Conservation (phyloP, 2,113 vertebrate genomes). For the Crocuta crocuta region DNA sequence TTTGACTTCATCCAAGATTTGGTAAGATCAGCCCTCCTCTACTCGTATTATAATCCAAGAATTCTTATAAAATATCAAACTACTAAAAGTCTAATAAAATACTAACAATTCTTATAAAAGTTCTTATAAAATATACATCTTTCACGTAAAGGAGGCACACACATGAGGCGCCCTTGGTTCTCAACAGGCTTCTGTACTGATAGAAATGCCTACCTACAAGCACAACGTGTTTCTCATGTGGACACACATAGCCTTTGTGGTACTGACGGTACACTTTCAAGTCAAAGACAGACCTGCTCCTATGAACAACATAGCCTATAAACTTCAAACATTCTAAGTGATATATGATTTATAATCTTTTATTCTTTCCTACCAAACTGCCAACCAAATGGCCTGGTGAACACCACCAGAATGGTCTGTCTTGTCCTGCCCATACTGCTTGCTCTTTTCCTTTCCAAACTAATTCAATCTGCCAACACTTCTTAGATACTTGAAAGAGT, state of each 20-base stretch:
- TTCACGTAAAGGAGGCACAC: background rate
- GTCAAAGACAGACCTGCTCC: background rate
- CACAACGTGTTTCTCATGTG: background rate
- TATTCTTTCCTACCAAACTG: background rate
- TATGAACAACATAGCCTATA: background rate
- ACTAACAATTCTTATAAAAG: background rate
- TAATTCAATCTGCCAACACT: background rate
- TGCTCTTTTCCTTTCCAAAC: background rate
- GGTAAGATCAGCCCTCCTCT: background rate
- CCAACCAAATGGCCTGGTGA: background rate
- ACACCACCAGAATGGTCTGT: background rate
- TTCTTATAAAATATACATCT: background rate
- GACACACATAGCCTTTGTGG: background rate
- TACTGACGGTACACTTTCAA: background rate
- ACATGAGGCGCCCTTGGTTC: background rate
- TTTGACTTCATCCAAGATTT: background rate
- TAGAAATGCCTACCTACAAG: background rate
- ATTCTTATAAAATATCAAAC: background rate
- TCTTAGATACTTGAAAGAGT: background rate
- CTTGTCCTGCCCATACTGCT: background rate
- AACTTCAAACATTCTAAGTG: background rate
- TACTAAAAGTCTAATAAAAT: background rate
- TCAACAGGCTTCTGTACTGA: background rate
- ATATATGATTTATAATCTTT: background rate
- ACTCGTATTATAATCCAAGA: background rate